Base-by-base conservation (phyloP, 2,113 vertebrate genomes). In the Psittacara wagleri region DNA sequence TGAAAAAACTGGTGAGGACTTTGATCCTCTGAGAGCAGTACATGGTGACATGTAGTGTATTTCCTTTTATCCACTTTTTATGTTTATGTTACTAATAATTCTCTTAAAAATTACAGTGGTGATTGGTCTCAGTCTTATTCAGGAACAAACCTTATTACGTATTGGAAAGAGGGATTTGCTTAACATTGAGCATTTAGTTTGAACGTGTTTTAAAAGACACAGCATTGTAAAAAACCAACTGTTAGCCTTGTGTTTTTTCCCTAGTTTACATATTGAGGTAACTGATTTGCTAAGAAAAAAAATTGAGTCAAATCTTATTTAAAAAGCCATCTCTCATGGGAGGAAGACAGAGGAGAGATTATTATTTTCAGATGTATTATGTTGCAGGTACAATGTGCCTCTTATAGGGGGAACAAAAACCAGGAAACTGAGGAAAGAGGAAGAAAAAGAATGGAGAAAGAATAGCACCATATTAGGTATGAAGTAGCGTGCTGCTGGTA, bases 401-500 rank as follows among this genome's bases (percentile, higher is more conserved):
- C 88, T 94, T 92, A 77, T 85, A 96, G 92, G 41, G 86, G 96
- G 96, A 97, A 96, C 96, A 96, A 97, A 97, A 96, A 91, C 91
- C 96, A 96, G 96, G 96, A 97, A 97, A 96, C 91, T 84, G 86
- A 96, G 96, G 94, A 96, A 97, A 96, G 96, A 96, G 96, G 96
- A 97, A 96, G 96, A 96, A 97, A 96, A 96, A 96, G 73, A 94
- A 92, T 94, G 94, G 94, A 89, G 96, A 91, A 94, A 92, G 62
- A 95, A 74, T 91, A 96, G n/a, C 41, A 95, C 96, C 96, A 96
- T 96, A 97, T 96, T 97, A 95, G 95, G 96, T 94, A 95, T 94
- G 86, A 94, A 91, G 70, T 91, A 76, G 83, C 70, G 44, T 76
- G 67, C 86, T 87, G 82, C 86, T 96, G 70, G 96, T 91, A 93